Percentiles rank a stretch among this genome's conserved stretches.
These are phyloP conservation scores for Eupithecia centaureata DNA, from an alignment of 2,888 invertebrate genomes.

Conservation along the genomic window DNA sequence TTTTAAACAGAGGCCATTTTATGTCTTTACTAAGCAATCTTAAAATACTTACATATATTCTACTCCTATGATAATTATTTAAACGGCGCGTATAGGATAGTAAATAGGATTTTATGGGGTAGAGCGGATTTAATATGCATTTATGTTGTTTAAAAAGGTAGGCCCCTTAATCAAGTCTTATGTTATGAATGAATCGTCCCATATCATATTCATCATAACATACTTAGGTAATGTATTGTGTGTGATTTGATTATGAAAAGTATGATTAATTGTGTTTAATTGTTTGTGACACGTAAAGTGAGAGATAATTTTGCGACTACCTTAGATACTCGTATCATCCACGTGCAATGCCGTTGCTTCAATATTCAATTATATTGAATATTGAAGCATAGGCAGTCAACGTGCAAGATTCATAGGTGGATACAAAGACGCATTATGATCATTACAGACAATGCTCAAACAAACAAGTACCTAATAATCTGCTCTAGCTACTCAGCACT, in stretches of 20 bases:
- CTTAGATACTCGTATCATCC: background rate
- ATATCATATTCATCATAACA: background rate
- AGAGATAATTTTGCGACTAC: constrained; percentile 1
- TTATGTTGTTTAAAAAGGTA: too few species aligned
- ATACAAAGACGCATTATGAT: background rate
- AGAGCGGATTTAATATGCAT: background rate
- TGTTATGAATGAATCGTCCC: background rate
- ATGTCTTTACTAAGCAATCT: too few species aligned
- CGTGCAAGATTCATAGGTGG: background rate
- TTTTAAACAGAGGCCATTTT: too few species aligned
- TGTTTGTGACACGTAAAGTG: background rate
- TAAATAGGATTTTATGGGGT: background rate
- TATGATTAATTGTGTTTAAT: background rate
- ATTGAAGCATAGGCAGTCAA: background rate
- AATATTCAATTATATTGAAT: background rate
- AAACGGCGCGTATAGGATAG: too few species aligned
- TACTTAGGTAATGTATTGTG: background rate
- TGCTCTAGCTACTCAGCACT: constrained; percentile 32
- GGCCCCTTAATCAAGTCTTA: too few species aligned
- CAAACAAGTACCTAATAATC: background rate
- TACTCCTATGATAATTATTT: too few species aligned
- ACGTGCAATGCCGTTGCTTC: background rate
- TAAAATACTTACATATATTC: too few species aligned
- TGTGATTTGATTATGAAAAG: background rate
- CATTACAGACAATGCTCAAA: background rate